Evolutionary conservation across 2,888 invertebrate species (phyloP).

Genomic region (Hypomecis punctinalis): DNA sequence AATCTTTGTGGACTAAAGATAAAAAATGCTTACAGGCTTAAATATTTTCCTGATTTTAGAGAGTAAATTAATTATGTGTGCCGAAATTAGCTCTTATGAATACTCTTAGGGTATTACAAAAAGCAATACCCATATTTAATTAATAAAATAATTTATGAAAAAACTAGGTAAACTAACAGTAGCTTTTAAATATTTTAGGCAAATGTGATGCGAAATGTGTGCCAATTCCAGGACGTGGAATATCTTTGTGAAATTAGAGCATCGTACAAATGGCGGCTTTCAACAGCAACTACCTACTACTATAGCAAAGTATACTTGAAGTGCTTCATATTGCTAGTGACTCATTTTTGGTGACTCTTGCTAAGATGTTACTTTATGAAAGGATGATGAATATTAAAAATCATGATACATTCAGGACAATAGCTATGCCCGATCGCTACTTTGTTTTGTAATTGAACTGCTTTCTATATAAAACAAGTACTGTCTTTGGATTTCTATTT

Average conservation of each 20-base stretch:
- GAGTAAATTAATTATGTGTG: no score
- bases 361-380: not conserved
- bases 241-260: conserved; percentile 42
- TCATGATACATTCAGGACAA: no score
- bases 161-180: not conserved
- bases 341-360: conserved; percentile 6
- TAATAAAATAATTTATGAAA: not conserved
- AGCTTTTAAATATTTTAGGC: conserved; percentile 1
- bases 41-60: no score
- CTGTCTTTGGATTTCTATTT: no score
- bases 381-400: not conserved
- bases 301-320: not conserved
- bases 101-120: not conserved
- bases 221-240: conserved; percentile 33
- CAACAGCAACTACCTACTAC: not conserved
- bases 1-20: no score
- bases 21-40: no score
- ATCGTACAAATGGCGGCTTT: conserved; percentile 20
- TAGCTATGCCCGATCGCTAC: no score
- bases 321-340: conserved; percentile 16
- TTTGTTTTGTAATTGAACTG: no score
- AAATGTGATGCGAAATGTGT: conserved; percentile 35
- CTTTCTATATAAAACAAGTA: no score
- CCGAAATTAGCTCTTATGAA: no score
- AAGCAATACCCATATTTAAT: not conserved